phyloP scores from a whole-genome alignment of 2,888 invertebrate genomes.

The Rhorus exstirpatorius region DNA sequence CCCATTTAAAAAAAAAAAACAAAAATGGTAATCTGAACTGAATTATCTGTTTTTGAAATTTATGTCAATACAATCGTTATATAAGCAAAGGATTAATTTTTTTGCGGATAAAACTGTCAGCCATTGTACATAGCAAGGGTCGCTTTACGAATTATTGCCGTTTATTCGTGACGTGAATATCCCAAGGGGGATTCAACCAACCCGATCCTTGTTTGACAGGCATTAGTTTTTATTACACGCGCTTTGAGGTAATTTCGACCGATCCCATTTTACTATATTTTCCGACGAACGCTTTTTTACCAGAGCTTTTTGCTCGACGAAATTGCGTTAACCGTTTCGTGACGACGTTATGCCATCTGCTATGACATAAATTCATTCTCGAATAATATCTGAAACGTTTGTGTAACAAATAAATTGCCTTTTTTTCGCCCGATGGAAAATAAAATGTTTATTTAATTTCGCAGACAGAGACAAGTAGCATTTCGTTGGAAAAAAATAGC shows the following conservation, averaged over 20 bases:
- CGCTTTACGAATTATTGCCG: neutral
- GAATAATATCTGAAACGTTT: constrained; percentile 15
- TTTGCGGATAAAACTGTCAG: too few species aligned
- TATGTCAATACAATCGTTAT: too few species aligned
- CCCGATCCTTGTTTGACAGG: neutral
- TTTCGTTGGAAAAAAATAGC: neutral
- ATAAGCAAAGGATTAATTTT: too few species aligned
- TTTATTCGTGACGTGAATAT: constrained; percentile 12
- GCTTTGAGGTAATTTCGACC: neutral
- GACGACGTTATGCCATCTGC: neutral
- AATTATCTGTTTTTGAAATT: too few species aligned
- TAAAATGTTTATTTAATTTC: too few species aligned
- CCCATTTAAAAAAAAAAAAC: too few species aligned
- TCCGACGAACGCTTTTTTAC: neutral
- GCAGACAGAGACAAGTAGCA: too few species aligned
- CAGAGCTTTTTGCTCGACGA: neutral
- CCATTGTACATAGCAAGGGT: too few species aligned
- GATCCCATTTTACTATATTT: neutral
- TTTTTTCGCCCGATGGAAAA: too few species aligned
- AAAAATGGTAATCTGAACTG: too few species aligned
- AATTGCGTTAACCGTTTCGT: neutral
- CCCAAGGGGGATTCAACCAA: neutral
- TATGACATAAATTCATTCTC: neutral
- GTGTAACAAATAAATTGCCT: neutral
- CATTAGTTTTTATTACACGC: constrained; percentile 1